Conservation (phyloP, 2,797 vertebrate species). For the Bryconaethiops microstoma region DNA sequence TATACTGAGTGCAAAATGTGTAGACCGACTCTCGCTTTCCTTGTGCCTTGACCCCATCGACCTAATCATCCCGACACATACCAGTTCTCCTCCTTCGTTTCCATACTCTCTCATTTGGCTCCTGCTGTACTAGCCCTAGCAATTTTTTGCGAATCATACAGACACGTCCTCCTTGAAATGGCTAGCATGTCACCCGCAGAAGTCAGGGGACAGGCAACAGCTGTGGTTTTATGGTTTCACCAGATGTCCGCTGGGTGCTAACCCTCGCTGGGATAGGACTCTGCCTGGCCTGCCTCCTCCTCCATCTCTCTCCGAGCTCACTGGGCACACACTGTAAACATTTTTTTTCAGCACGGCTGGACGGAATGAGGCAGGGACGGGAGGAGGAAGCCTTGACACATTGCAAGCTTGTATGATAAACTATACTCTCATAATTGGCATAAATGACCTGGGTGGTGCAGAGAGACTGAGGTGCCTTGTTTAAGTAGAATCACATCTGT, state of each 20-base stretch:
- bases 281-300: constrained; percentile 46
- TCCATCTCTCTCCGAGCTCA: constrained; percentile 31
- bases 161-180: constrained; percentile 76
- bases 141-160: constrained; percentile 77
- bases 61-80: background rate
- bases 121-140: constrained; percentile 60
- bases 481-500: constrained; percentile 62
- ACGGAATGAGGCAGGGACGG: constrained; percentile 56
- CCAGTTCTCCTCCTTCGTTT: constrained; percentile 43
- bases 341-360: constrained; percentile 63
- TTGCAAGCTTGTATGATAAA: constrained; percentile 48
- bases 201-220: constrained; percentile 85
- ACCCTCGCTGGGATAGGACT: constrained; percentile 52
- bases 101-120: constrained; percentile 62
- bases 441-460: constrained; percentile 51
- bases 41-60: background rate
- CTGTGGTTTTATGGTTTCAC: constrained; percentile 89
- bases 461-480: constrained; percentile 45
- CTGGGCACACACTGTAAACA: constrained; percentile 70
- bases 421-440: constrained; percentile 52
- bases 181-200: constrained; percentile 84
- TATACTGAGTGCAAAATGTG: background rate
- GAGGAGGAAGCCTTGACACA: constrained; percentile 55
- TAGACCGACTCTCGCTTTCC: constrained; percentile 15
- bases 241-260: constrained; percentile 81